Evolutionary conservation across 1,140 invertebrate species (phyloP).

Genomic region (Heliconius hewitsoni): DNA sequence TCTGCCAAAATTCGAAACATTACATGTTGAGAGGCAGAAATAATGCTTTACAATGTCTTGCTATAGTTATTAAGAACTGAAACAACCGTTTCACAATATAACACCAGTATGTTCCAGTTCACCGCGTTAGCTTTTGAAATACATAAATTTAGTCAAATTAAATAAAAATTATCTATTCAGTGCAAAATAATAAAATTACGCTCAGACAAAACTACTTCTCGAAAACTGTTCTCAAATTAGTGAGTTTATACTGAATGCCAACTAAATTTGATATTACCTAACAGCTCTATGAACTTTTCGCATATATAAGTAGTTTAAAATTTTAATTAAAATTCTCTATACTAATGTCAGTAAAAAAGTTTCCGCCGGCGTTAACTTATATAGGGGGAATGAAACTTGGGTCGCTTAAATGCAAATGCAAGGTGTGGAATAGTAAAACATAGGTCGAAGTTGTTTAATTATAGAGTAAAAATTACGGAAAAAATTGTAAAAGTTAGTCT

Average conservation of each 20-base stretch:
- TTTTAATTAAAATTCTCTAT: constrained; percentile 8
- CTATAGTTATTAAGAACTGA: no score
- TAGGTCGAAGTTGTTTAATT: neutral
- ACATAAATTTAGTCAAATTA: no score
- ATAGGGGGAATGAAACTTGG: constrained; percentile 4
- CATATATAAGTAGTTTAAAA: constrained; percentile 8
- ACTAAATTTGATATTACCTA: neutral
- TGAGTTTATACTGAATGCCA: neutral
- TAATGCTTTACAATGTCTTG: no score
- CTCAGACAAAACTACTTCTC: neutral
- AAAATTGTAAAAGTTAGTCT: neutral
- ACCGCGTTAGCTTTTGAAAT: no score
- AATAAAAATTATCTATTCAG: no score
- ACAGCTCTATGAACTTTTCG: constrained; percentile 2
- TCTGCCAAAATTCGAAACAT: no score
- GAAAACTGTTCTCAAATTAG: neutral
- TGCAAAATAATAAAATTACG: neutral
- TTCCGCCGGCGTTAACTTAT: constrained; percentile 3
- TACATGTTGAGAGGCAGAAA: no score
- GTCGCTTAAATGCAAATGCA: neutral
- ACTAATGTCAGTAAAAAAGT: constrained; percentile 10
- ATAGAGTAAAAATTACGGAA: neutral
- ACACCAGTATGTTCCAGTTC: no score
- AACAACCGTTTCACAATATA: no score
- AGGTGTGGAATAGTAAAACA: neutral